Evolutionary conservation across 2,888 invertebrate genomes (phyloP).

Genomic region (Tribolium freemani): DNA sequence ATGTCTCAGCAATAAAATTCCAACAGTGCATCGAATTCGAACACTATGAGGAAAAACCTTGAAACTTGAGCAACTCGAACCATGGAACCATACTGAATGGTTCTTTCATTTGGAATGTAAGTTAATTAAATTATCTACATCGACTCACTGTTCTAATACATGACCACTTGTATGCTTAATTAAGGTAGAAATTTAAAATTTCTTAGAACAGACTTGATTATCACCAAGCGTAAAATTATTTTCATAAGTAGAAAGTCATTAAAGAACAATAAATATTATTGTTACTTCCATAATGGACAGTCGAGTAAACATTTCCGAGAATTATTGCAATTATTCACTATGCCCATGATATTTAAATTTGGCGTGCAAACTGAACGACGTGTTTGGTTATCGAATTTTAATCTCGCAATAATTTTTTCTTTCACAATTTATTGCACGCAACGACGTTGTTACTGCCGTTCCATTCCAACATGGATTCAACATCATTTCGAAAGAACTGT

Average conservation of each 20-base stretch:
- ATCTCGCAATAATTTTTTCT: slow-evolving; percentile 57
- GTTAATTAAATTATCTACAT: slow-evolving; percentile 20
- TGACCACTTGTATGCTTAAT: slow-evolving; percentile 9
- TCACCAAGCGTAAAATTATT: slow-evolving; percentile 38
- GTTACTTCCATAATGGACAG: slow-evolving; percentile 17
- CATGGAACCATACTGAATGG: slow-evolving; percentile 5
- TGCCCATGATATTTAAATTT: slow-evolving; percentile 58
- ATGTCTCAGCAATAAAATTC: slow-evolving; percentile 24
- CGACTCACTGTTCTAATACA: slow-evolving; percentile 9
- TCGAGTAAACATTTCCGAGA: background rate
- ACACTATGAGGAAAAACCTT: slow-evolving; percentile 13
- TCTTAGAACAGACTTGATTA: slow-evolving; percentile 29
- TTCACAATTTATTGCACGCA: slow-evolving; percentile 60
- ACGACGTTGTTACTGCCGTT: slow-evolving; percentile 51
- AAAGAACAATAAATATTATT: slow-evolving; percentile 43
- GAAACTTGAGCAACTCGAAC: background rate
- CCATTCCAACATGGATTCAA: slow-evolving; percentile 33
- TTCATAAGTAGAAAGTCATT: slow-evolving; percentile 39
- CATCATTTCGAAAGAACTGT: slow-evolving; percentile 33
- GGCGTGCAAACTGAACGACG: slow-evolving; percentile 56
- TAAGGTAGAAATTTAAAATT: slow-evolving; percentile 25
- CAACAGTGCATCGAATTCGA: slow-evolving; percentile 19
- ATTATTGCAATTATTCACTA: slow-evolving; percentile 16
- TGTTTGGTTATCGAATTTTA: slow-evolving; percentile 59
- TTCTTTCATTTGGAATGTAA: slow-evolving; percentile 5